Conservation (phyloP, 2,113 vertebrate species). For the Xiphophorus couchianus region DNA sequence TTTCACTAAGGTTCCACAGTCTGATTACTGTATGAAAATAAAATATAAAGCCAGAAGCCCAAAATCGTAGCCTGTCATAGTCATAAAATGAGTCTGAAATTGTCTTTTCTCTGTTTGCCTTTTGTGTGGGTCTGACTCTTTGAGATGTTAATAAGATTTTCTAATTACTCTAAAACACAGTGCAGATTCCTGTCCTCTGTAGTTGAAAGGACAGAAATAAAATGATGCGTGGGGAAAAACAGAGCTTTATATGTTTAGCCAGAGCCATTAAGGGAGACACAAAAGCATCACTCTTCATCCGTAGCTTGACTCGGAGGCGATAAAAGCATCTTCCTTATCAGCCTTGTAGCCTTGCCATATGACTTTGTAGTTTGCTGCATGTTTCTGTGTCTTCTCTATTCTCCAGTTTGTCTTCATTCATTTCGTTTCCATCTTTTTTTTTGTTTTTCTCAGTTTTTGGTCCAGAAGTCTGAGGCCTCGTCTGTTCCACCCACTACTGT, state of each 20-base stretch:
- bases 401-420: constrained; percentile 62
- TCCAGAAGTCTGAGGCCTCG: constrained; percentile 66
- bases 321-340: constrained; percentile 74
- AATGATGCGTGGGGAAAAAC: constrained; percentile 54
- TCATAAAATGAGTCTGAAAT: constrained; percentile 29
- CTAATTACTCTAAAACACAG: constrained; percentile 55
- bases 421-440: constrained; percentile 41
- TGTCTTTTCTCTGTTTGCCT: constrained; percentile 37
- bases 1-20: background rate
- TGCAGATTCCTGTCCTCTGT: constrained; percentile 53
- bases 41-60: background rate
- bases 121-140: constrained; percentile 5
- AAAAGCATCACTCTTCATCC: constrained; percentile 53
- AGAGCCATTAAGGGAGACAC: constrained; percentile 61
- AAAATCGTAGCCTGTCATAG: background rate
- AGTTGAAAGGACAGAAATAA: constrained; percentile 53
- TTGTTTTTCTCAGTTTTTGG: constrained; percentile 28
- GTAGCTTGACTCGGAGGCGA: constrained; percentile 48
- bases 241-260: constrained; percentile 55
- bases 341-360: constrained; percentile 47
- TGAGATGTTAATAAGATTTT: constrained; percentile 71
- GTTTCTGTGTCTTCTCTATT: constrained; percentile 64
- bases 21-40: background rate
- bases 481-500: constrained; percentile 64
- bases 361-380: constrained; percentile 63